These are phyloP conservation scores for Brachyopa scutellaris DNA, from an alignment of 2,888 invertebrate genomes.

Conservation along the genomic window DNA sequence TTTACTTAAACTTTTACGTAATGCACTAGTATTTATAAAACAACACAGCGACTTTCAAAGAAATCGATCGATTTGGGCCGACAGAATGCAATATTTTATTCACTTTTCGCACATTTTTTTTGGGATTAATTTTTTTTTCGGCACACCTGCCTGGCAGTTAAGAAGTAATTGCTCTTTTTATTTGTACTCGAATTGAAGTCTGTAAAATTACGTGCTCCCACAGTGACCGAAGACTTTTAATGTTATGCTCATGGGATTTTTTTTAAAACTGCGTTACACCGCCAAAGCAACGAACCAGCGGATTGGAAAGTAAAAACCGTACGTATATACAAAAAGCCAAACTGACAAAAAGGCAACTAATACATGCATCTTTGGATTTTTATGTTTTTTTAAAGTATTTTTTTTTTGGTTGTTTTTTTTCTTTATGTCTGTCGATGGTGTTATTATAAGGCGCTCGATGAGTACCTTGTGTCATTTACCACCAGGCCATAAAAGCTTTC, in stretches of 20 bases:
- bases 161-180: background rate
- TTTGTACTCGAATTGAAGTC: constrained; percentile 8
- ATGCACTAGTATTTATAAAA: background rate
- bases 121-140: background rate
- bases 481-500: constrained; percentile 34
- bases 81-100: constrained; percentile 25
- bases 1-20: constrained; percentile 32
- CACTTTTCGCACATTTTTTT: constrained; percentile 42
- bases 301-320: constrained; percentile 74
- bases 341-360: constrained; percentile 65
- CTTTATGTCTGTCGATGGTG: background rate
- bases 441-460: constrained; percentile 1
- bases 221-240: constrained; percentile 62
- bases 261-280: constrained; percentile 67
- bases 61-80: constrained; percentile 26
- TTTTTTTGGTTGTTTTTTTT: constrained; percentile 30
- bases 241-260: constrained; percentile 59
- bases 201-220: constrained; percentile 52
- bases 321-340: constrained; percentile 39
- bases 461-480: constrained; percentile 45
- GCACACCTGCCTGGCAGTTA: background rate
- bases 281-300: constrained; percentile 48
- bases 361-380: constrained; percentile 49
- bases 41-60: constrained; percentile 9
- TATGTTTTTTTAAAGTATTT: no score